phyloP scores from a whole-genome alignment of 2,888 invertebrate species.

The Andricus quercusramuli region DNA sequence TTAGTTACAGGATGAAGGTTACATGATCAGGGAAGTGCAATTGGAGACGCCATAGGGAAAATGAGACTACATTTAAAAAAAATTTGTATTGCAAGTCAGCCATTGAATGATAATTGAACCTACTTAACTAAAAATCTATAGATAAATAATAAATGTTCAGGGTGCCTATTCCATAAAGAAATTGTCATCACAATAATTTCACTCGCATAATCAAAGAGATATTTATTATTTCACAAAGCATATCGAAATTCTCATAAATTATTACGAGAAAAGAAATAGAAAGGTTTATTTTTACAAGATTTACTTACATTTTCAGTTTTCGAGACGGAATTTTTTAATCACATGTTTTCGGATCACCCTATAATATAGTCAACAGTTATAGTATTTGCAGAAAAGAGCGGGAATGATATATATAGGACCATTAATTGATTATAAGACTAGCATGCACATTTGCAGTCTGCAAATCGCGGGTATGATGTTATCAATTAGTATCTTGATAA shows the following conservation, averaged over 20 bases:
- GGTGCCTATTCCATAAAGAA: no score
- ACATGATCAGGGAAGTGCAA: no score
- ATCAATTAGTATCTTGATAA: background rate
- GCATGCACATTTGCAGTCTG: slow-evolving; percentile 47
- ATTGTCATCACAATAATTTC: background rate
- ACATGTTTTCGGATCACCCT: background rate
- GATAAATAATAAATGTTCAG: no score
- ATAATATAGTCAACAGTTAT: background rate
- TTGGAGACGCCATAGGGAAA: no score
- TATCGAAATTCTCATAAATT: background rate
- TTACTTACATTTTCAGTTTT: slow-evolving; percentile 10
- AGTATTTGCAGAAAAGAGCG: background rate
- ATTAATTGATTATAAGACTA: slow-evolving; percentile 47
- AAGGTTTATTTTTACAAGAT: slow-evolving; percentile 9
- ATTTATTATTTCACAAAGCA: background rate
- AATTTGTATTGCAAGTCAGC: no score
- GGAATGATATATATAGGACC: slow-evolving; percentile 35
- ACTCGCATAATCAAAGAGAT: background rate
- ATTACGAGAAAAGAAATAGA: slow-evolving; percentile 6
- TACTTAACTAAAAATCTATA: no score
- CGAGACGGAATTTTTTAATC: slow-evolving; percentile 15
- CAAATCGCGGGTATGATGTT: slow-evolving; percentile 49
- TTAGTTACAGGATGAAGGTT: no score
- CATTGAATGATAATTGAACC: no score
- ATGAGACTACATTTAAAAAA: no score